These are phyloP conservation scores for Psilopogon haemacephalus DNA, from an alignment of 2,113 vertebrate species.

Conservation along the genomic window DNA sequence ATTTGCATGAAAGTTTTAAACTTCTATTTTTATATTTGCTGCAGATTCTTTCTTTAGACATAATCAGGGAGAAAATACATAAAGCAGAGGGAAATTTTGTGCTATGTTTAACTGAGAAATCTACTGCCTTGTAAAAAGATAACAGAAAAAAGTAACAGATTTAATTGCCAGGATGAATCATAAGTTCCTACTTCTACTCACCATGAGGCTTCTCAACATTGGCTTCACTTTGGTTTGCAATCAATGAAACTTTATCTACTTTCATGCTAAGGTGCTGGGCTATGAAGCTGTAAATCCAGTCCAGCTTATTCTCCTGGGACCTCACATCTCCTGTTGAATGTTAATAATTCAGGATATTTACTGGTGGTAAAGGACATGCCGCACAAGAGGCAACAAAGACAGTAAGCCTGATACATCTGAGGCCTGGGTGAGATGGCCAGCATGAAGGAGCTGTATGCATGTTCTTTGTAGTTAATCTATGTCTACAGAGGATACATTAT, in stretches of 20 bases:
- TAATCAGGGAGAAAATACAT: background rate
- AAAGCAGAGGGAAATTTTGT: background rate
- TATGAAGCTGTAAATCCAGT: background rate
- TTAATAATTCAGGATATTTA: background rate
- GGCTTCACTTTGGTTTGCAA: background rate
- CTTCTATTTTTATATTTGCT: background rate
- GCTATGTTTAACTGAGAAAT: background rate
- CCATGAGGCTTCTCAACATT: fast-evolving
- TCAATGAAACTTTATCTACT: background rate
- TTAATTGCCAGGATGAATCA: background rate
- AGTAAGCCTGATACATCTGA: background rate
- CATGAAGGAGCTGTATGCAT: background rate
- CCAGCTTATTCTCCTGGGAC: background rate
- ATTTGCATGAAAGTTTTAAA: background rate
- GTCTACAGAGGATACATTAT: background rate
- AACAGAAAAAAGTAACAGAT: background rate
- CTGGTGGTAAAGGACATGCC: background rate
- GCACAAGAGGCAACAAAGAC: background rate
- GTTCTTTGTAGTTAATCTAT: background rate
- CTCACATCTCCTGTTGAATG: background rate
- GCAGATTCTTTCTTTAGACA: background rate
- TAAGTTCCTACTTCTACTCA: background rate
- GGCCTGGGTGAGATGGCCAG: background rate
- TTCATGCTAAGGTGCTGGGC: background rate
- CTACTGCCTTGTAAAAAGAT: background rate